phyloP scores from a whole-genome alignment of 2,113 vertebrate species.

The Phalacrocorax aristotelis region DNA sequence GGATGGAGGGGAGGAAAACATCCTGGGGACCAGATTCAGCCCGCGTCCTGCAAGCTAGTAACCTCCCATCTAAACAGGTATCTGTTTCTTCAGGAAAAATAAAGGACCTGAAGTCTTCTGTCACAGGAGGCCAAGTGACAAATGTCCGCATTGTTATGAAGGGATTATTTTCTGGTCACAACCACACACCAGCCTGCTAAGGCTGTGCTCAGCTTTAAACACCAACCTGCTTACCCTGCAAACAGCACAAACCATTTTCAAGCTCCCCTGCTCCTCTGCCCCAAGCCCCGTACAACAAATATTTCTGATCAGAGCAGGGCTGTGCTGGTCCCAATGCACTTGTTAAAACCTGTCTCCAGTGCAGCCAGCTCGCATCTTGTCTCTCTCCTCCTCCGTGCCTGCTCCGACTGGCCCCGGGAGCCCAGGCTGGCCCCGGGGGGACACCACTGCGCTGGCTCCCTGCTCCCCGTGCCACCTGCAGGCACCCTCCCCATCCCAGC shows the following conservation, averaged over 20 bases:
- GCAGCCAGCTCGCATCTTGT: not conserved
- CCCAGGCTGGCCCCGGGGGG: not conserved
- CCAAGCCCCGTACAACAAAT: not conserved
- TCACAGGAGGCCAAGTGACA: not conserved
- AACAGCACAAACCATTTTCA: fast-evolving
- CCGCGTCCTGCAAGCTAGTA: not conserved
- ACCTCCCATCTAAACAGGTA: not conserved
- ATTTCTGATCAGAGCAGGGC: not conserved
- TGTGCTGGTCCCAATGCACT: not conserved
- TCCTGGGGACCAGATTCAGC: not conserved
- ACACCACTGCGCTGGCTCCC: not conserved
- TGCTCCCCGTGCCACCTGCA: not conserved
- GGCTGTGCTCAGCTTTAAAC: not conserved
- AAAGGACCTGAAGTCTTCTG: not conserved
- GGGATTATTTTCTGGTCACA: not conserved
- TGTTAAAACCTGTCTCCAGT: not conserved
- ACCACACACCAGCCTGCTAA: not conserved
- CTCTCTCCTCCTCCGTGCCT: not conserved
- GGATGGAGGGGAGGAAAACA: not conserved
- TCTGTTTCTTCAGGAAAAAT: not conserved
- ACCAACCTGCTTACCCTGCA: not conserved
- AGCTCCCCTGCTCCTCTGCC: not conserved
- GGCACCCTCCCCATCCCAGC: not conserved
- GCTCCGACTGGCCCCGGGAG: fast-evolving
- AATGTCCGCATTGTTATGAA: not conserved